A percentile compares a stretch with the other conserved stretches of the same genome.
These are phyloP conservation scores for Thyatira batis DNA, from an alignment of 2,888 invertebrate species.

Conservation along the genomic window DNA sequence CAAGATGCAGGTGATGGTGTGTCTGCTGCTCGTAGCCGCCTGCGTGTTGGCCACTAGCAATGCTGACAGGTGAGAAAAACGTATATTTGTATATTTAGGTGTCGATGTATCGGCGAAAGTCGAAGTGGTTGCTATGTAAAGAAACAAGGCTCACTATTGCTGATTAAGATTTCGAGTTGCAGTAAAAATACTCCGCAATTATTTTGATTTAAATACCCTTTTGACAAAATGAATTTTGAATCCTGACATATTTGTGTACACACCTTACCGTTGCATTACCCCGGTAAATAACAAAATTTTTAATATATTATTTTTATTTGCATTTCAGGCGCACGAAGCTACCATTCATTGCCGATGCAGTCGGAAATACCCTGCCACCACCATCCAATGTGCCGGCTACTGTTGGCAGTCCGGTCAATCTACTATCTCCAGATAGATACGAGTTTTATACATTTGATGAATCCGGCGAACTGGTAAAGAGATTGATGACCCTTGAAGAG, in stretches of 20 bases:
- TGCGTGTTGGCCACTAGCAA: slow-evolving; percentile 52
- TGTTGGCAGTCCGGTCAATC: slow-evolving; percentile 90
- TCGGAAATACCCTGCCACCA: slow-evolving; percentile 86
- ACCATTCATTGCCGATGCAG: slow-evolving; percentile 86
- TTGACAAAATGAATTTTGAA: too few species aligned
- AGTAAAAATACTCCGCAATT: too few species aligned
- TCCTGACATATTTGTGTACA: too few species aligned
- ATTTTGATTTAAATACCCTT: too few species aligned
- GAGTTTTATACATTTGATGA: slow-evolving; percentile 94
- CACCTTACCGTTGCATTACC: too few species aligned
- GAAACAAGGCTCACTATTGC: too few species aligned
- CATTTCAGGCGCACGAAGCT: slow-evolving; percentile 68
- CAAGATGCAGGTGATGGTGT: slow-evolving; percentile 56
- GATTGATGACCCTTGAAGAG: slow-evolving; percentile 92
- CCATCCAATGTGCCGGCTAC: slow-evolving; percentile 83
- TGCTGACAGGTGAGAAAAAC: slow-evolving; percentile 51
- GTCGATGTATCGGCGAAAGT: neutral
- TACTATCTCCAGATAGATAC: slow-evolving; percentile 91
- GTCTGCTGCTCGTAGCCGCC: slow-evolving; percentile 49
- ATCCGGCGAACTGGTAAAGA: slow-evolving; percentile 90
- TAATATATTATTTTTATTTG: slow-evolving; percentile 6
- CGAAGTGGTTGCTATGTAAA: neutral
- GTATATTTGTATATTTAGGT: neutral
- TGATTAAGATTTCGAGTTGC: too few species aligned
- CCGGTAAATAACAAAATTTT: too few species aligned